Conservation (phyloP, 2,888 invertebrate genomes). For the Caenorhabditis sulstoni region DNA sequence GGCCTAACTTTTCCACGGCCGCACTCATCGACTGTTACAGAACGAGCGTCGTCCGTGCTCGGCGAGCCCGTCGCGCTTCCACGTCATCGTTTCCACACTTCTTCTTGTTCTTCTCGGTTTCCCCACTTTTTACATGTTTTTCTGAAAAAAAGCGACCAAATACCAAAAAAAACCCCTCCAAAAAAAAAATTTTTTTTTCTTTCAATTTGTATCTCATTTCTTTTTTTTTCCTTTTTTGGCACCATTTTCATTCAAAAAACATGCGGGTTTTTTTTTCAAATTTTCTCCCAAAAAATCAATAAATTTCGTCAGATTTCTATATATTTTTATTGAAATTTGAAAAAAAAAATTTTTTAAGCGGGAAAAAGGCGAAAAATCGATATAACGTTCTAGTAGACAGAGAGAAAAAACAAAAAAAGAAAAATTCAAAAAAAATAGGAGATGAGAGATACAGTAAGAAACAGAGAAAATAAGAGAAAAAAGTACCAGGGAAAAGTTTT, state of each 20-base stretch:
- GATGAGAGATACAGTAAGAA: too few species aligned
- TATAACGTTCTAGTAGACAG: not conserved
- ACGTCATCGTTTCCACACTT: too few species aligned
- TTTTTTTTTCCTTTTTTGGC: slow-evolving; percentile 14
- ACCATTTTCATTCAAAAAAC: slow-evolving; percentile 24
- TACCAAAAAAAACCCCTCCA: too few species aligned
- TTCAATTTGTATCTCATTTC: slow-evolving; percentile 35
- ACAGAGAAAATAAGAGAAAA: too few species aligned
- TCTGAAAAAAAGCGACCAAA: not conserved
- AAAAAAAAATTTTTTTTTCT: not conserved
- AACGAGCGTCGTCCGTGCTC: slow-evolving; percentile 57
- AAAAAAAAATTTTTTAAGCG: not conserved
- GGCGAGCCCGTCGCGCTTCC: slow-evolving; percentile 20
- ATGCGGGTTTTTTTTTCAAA: slow-evolving; percentile 11
- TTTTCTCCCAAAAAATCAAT: not conserved
- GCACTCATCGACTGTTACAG: too few species aligned
- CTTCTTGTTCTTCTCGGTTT: not conserved
- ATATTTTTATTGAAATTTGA: not conserved
- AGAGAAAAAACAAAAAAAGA: not conserved
- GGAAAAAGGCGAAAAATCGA: not conserved
- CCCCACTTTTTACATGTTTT: not conserved
- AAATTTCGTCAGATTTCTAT: slow-evolving; percentile 4
- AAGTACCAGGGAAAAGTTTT: too few species aligned
- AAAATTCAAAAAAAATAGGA: not conserved
- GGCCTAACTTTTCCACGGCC: too few species aligned